Evolutionary conservation across 2,888 invertebrate species (phyloP).

Genomic region (Perithous albicinctus): DNA sequence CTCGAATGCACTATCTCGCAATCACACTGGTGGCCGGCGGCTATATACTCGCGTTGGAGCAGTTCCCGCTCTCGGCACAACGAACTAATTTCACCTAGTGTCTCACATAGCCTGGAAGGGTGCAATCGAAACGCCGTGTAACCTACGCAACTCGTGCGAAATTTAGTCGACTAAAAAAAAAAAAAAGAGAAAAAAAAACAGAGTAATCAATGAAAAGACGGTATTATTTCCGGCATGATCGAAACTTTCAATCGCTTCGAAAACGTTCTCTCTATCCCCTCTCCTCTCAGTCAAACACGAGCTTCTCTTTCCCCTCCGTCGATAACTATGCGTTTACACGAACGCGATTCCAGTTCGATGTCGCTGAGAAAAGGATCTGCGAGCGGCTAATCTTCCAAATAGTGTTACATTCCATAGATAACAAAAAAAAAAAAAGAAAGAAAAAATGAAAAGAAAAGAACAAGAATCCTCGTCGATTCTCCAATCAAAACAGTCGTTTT

Average conservation of each 20-base stretch:
- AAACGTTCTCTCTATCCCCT: constrained; percentile 32
- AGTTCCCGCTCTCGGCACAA: constrained; percentile 67
- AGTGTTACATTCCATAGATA: constrained; percentile 83
- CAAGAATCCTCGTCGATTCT: constrained; percentile 61
- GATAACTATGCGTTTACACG: constrained; percentile 29
- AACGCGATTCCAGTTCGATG: constrained; percentile 65
- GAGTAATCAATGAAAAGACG: neutral
- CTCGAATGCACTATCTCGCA: constrained; percentile 77
- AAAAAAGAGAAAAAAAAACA: too few relatives aligned
- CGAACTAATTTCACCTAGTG: constrained; percentile 61
- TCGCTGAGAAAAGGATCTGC: constrained; percentile 68
- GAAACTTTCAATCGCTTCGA: constrained; percentile 28
- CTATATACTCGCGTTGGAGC: constrained; percentile 60
- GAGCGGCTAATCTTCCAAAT: constrained; percentile 81
- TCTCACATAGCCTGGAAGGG: constrained; percentile 33
- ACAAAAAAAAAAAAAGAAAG: constrained; percentile 61
- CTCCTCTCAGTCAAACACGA: constrained; percentile 38
- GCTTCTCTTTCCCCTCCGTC: constrained; percentile 68
- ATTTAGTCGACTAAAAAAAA: constrained; percentile 20
- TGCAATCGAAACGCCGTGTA: constrained; percentile 12
- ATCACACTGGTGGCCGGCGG: constrained; percentile 58
- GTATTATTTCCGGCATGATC: constrained; percentile 26
- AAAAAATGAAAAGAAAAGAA: constrained; percentile 57
- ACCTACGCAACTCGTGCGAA: constrained; percentile 20
- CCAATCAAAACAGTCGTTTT: constrained; percentile 60